phyloP scores from a whole-genome alignment of 1,140 invertebrate species.

The Heliconius hewitsoni region DNA sequence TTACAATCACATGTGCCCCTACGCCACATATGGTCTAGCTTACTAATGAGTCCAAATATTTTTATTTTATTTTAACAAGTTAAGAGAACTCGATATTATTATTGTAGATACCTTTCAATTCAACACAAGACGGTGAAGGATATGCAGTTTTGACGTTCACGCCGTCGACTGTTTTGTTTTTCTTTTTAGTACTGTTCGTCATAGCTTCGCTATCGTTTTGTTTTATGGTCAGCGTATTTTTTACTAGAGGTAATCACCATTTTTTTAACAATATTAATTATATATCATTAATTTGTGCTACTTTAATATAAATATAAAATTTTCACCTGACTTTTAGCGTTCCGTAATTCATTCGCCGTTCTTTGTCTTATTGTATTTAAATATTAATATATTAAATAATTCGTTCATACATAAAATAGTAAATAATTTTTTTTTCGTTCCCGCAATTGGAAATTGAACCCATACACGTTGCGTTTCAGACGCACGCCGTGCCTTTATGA shows the following conservation, averaged over 20 bases:
- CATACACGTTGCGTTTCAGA: too few relatives aligned
- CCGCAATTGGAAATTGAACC: too few relatives aligned
- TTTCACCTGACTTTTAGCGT: background rate
- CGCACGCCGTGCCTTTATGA: too few relatives aligned
- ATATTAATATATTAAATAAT: too few relatives aligned
- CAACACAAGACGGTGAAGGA: slow-evolving; percentile 53
- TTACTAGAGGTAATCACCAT: slow-evolving; percentile 83
- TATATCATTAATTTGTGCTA: background rate
- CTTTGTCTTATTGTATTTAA: too few relatives aligned
- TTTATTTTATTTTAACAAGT: too few relatives aligned
- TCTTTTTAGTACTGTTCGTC: slow-evolving; percentile 84
- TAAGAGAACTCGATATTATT: background rate
- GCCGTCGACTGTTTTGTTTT: slow-evolving; percentile 82
- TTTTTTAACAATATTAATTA: background rate
- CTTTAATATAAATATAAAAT: background rate
- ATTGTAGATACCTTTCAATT: slow-evolving; percentile 71
- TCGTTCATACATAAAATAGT: too few relatives aligned
- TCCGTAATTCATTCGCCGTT: too few relatives aligned
- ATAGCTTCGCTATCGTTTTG: slow-evolving; percentile 84
- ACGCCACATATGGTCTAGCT: too few relatives aligned
- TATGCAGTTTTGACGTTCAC: slow-evolving; percentile 82
- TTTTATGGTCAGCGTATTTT: slow-evolving; percentile 87
- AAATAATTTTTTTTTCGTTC: too few relatives aligned
- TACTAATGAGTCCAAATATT: too few relatives aligned
- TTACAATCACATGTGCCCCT: too few relatives aligned